phyloP scores from a whole-genome alignment of 2,888 invertebrate species.

The Macaria liturata region DNA sequence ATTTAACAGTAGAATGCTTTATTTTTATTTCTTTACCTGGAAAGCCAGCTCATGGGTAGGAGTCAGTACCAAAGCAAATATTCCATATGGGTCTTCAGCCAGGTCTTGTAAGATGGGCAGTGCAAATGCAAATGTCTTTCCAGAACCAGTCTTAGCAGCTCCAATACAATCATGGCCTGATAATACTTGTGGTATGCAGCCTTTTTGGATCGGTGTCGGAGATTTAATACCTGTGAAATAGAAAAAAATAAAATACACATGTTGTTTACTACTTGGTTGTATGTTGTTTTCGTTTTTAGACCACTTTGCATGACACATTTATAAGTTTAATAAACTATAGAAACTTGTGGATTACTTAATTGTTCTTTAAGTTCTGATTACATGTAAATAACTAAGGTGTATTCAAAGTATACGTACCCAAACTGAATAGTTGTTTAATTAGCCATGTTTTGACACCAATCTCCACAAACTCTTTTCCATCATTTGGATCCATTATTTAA shows the following conservation, averaged over 20 bases:
- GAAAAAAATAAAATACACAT: too few relatives aligned
- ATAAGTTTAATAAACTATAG: too few relatives aligned
- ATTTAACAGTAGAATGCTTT: too few relatives aligned
- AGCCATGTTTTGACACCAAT: constrained; percentile 89
- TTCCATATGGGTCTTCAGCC: constrained; percentile 97
- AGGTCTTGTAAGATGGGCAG: constrained; percentile 95
- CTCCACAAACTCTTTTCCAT: constrained; percentile 80
- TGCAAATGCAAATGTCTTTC: constrained; percentile 99
- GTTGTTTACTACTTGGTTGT: too few relatives aligned
- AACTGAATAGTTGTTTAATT: constrained; percentile 85
- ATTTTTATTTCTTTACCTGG: constrained; percentile 78
- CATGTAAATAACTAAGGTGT: too few relatives aligned
- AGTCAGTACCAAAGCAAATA: constrained; percentile 96
- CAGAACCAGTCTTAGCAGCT: constrained; percentile 98
- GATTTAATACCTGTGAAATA: constrained; percentile 85
- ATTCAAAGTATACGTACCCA: constrained; percentile 77
- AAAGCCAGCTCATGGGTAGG: constrained; percentile 97
- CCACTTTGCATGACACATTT: too few relatives aligned
- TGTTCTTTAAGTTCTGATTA: too few relatives aligned
- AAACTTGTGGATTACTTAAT: too few relatives aligned
- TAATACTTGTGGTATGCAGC: constrained; percentile 91
- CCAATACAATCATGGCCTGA: constrained; percentile 95
- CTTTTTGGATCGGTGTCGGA: constrained; percentile 92
- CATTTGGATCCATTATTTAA: constrained; percentile 60
- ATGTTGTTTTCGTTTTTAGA: too few relatives aligned